Base-by-base conservation (phyloP, 1,140 invertebrate genomes). In the Magallana gigas region DNA sequence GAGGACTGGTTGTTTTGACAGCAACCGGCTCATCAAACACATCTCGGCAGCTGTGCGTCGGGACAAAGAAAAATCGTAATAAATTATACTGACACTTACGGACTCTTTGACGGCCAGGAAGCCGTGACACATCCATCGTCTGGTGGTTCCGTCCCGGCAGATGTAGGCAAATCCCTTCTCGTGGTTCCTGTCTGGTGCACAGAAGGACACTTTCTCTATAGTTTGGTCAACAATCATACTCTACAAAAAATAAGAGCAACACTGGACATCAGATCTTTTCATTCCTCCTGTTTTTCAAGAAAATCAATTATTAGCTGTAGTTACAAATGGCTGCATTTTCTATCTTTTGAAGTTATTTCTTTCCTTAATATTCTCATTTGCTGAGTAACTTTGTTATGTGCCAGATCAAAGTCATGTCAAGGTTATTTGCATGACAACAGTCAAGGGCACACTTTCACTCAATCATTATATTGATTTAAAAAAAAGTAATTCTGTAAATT, bases 201-300 rank as follows among this genome's bases (percentile, higher is more conserved):
- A 99, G 95, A 99, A 99, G 4, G 99, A 99, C 0, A 99, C 99
- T 95, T 99, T 99, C 94, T 99, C 99, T 88, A 99, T 99, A 5
- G 99, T 99, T 95, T 99, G 99, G 95, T 99, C 99, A 16, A 99
- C 98, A 90, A 99, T 98, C 81, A 99, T 96, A 56, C 98, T 99
- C 94, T 95, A 91, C 82, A 92, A 91, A 12, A 90, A 62, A 87
- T 68, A 87, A 57, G 83, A 82, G 14, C 16, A 48, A 85, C 36
- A 18, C 14, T 48, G 36, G 5, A 48, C 36, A 48, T 48, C 36
- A 48, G 36, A 48, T 48, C 36, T 48, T 48, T 48, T 48, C 5
- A 48, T 48, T 48, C 36, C 36, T 48, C 36, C 36, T 48, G 36
- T 48, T 48, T 23, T 48, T 48, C 36, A 48, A 48, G 36, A 5